phyloP scores from a whole-genome alignment of 2,888 invertebrate species.

The Biston betularia region DNA sequence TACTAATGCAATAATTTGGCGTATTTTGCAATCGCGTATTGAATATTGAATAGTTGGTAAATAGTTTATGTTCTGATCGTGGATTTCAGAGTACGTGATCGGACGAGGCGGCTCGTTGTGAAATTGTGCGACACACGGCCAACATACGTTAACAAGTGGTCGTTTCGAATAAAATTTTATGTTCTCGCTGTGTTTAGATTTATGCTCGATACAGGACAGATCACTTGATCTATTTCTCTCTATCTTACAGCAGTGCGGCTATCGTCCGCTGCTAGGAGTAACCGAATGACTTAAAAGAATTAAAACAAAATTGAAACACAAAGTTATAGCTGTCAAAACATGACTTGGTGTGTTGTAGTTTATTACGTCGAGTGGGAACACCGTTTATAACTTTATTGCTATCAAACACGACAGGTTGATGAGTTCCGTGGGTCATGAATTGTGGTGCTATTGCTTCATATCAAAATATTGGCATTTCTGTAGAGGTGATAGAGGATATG shows the following conservation, averaged over 20 bases:
- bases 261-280: constrained; percentile 4
- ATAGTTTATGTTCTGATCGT: constrained; percentile 84
- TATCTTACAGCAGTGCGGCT: constrained; percentile 30
- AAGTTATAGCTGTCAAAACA: constrained; percentile 47
- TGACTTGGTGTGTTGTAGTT: constrained; percentile 45
- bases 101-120: constrained; percentile 74
- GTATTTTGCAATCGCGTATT: constrained; percentile 86
- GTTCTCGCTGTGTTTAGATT: constrained; percentile 75
- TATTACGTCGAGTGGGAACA: constrained; percentile 58
- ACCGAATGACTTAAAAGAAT: constrained; percentile 6
- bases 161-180: constrained; percentile 76
- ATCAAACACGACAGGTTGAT: constrained; percentile 63
- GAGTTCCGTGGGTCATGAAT: constrained; percentile 52
- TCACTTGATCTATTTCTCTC: constrained; percentile 59
- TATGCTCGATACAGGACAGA: constrained; percentile 67
- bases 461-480: constrained; percentile 57
- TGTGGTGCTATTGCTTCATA: constrained; percentile 46
- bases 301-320: constrained; percentile 18
- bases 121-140: constrained; percentile 77
- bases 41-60: constrained; percentile 85
- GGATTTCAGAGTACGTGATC: constrained; percentile 83
- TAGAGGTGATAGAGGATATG: constrained; percentile 39
- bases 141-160: constrained; percentile 80
- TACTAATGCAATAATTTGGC: constrained; percentile 86
- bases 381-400: constrained; percentile 65